Evolutionary conservation across 2,888 invertebrate species (phyloP).

Genomic region (Chouioia cunea): DNA sequence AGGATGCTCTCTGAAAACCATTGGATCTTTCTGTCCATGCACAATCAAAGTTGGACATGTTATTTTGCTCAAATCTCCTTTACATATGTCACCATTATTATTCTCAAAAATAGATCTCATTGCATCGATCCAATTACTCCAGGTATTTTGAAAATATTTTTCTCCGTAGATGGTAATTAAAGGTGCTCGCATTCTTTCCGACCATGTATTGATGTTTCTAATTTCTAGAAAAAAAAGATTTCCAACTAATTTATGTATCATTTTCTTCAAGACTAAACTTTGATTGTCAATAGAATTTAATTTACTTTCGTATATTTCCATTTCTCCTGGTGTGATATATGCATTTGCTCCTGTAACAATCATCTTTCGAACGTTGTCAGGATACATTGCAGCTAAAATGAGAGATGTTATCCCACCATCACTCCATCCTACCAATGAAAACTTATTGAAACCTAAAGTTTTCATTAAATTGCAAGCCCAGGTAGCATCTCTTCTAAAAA

Average conservation of each 20-base stretch:
- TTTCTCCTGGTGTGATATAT: conserved; percentile 79
- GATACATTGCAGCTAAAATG: conserved; percentile 81
- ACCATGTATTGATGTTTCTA: conserved; percentile 83
- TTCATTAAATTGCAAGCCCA: conserved; percentile 80
- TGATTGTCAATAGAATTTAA: background rate
- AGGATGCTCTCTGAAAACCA: conserved; percentile 82
- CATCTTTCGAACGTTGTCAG: conserved; percentile 77
- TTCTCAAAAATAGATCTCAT: conserved; percentile 72
- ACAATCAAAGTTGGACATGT: conserved; percentile 83
- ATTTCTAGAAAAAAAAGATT: conserved; percentile 70
- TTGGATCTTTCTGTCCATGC: conserved; percentile 86
- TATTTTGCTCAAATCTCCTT: conserved; percentile 74
- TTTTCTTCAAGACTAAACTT: conserved; percentile 9
- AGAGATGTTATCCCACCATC: conserved; percentile 87
- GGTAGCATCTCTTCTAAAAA: conserved; percentile 82
- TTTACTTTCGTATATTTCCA: conserved; percentile 75
- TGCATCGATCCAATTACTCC: conserved; percentile 81
- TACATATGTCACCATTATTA: conserved; percentile 81
- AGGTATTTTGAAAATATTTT: conserved; percentile 77
- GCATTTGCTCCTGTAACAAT: conserved; percentile 85
- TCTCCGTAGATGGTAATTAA: conserved; percentile 81
- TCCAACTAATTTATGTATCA: conserved; percentile 2
- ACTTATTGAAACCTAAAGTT: conserved; percentile 76
- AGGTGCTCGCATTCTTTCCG: conserved; percentile 80
- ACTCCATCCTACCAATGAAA: conserved; percentile 89